Conservation (phyloP, 2,888 invertebrate species). For the Atrina japonica region DNA sequence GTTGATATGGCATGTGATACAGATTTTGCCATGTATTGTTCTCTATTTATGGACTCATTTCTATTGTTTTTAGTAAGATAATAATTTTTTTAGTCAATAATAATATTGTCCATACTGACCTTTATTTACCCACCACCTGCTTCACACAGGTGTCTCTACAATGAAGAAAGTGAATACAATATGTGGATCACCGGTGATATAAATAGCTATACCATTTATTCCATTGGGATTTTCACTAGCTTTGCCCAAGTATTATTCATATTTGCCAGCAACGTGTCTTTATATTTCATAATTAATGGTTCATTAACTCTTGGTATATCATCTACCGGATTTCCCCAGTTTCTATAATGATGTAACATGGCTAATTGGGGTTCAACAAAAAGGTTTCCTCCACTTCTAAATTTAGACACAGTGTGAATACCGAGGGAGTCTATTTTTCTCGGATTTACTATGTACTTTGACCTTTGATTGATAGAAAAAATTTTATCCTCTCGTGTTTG, state of each 20-base stretch:
- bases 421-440: conserved; percentile 54
- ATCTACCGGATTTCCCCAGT: conserved; percentile 57
- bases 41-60: too few relatives aligned
- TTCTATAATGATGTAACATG: conserved; percentile 68
- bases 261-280: conserved; percentile 26
- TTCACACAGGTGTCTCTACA: too few relatives aligned
- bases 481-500: conserved; percentile 55
- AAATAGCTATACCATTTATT: too few relatives aligned
- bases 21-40: too few relatives aligned
- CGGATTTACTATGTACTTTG: conserved; percentile 68
- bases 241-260: conserved; percentile 15
- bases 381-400: conserved; percentile 20
- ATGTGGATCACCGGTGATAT: too few relatives aligned
- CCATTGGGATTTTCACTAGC: conserved; percentile 21
- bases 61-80: too few relatives aligned
- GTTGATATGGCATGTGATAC: too few relatives aligned
- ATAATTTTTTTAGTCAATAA: too few relatives aligned
- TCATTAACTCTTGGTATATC: conserved; percentile 13
- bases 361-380: conserved; percentile 43
- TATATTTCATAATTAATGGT: conserved; percentile 21
- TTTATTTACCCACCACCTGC: too few relatives aligned
- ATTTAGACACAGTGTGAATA: conserved; percentile 62
- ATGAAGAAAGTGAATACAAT: too few relatives aligned
- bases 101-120: too few relatives aligned
- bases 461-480: conserved; percentile 49